Base-by-base conservation (phyloP, 2,797 vertebrate genomes). In the Poeciliopsis turneri region DNA sequence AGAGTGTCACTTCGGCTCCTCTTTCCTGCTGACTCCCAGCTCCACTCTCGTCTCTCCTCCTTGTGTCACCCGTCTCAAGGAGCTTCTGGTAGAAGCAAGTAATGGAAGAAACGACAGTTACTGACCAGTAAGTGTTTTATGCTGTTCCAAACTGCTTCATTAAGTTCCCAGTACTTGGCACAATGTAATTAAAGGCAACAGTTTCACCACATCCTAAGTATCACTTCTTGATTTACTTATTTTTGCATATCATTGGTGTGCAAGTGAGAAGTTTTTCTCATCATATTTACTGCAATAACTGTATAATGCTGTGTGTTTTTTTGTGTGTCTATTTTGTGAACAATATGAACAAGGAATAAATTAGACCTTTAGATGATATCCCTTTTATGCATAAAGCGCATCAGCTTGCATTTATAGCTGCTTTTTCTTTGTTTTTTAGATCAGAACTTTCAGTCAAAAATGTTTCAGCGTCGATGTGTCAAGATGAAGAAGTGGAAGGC, bases 121-220 rank as follows among this genome's bases (percentile, higher is more conserved):
- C 92, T 88, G 78, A 90, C 30, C 87, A 92, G 95, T 95, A 93
- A 95, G 95, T 94, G 79, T 79, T 77, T 86, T 30, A 43, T 77
- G 73, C 49, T 87, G 74, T 82, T 4, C 68, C 68, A 64, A 57
- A 70, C 70, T 53, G 53, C 39, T 49, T 39, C 75, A 83, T 78
- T 28, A 57, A 43, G 45, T 73, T 66, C 53, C 4, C 87, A 85
- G 78, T 53, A 41, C 45, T 80, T 78, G 76, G 43, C 73, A 78
- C 85, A 83, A 80, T 57, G 43, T 66, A 85, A 78, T 70, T 82
- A 77, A 82, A 87, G 76, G 51, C 83, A 82, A 86, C 55, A 39
- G 74, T 83, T 83, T 90, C 86, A 78, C 77, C 75, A 84, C 68
- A 15, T 49, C 74, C 30, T 36, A 41, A 25, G 64, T 68, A 41